phyloP scores from a whole-genome alignment of 2,797 vertebrate genomes.

The Dermochelys coriacea region DNA sequence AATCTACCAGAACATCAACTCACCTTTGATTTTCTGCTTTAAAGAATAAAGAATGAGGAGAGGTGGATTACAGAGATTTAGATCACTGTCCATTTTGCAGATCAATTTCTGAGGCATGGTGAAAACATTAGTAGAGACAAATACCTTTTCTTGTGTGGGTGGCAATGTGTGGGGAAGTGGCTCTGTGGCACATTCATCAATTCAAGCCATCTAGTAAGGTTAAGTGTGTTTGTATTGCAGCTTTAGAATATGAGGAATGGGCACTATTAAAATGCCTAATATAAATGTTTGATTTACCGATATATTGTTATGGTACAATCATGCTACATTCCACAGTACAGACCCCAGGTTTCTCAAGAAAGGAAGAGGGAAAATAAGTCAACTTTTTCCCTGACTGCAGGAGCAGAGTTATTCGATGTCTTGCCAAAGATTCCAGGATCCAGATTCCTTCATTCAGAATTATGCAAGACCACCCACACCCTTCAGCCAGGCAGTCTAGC shows the following conservation, averaged over 20 bases:
- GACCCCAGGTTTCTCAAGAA: neutral
- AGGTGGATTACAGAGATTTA: slow-evolving; percentile 15
- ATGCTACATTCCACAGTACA: slow-evolving; percentile 5
- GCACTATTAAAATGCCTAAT: neutral
- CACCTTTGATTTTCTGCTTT: slow-evolving; percentile 18
- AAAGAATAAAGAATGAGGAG: slow-evolving; percentile 13
- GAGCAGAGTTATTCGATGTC: slow-evolving; percentile 39
- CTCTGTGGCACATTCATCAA: slow-evolving; percentile 3
- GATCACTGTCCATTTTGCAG: slow-evolving; percentile 31
- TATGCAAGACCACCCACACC: slow-evolving; percentile 73
- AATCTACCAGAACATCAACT: neutral
- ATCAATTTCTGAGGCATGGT: slow-evolving; percentile 3
- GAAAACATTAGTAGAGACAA: neutral
- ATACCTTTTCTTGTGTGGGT: neutral
- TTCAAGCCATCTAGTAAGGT: neutral
- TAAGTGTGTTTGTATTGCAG: neutral
- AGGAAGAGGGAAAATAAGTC: slow-evolving; percentile 32
- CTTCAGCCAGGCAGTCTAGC: slow-evolving; percentile 28
- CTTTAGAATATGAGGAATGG: slow-evolving; percentile 26
- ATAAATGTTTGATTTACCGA: neutral
- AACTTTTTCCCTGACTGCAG: slow-evolving; percentile 48
- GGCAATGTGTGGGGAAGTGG: neutral
- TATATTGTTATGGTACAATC: slow-evolving; percentile 30
- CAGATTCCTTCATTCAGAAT: slow-evolving; percentile 63
- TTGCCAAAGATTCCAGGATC: slow-evolving; percentile 52